Conservation (phyloP, 2,888 invertebrate species). For the Drosophila diplacantha region DNA sequence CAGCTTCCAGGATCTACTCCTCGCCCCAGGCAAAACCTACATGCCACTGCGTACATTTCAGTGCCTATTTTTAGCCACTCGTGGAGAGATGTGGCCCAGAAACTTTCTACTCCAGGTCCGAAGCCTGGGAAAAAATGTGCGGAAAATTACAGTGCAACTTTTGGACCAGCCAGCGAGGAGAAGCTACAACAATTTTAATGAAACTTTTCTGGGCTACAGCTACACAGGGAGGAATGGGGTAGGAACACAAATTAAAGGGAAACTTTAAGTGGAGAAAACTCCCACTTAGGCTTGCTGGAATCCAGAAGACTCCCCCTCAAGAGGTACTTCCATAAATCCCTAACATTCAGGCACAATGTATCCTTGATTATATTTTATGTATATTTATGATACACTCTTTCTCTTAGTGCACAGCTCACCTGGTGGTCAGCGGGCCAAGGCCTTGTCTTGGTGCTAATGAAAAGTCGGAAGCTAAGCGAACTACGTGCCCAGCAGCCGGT, state of each 20-base stretch:
- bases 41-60: conserved; percentile 8
- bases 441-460: conserved; percentile 60
- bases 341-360: no score
- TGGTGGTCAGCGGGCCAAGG: conserved; percentile 26
- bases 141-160: conserved; percentile 65
- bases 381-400: not conserved
- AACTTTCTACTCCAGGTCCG: conserved; percentile 27
- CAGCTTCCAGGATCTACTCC: conserved; percentile 1
- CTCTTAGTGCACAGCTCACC: conserved; percentile 1
- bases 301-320: not conserved
- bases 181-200: conserved; percentile 58
- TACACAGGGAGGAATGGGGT: not conserved
- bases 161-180: conserved; percentile 15
- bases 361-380: no score
- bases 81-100: conserved; percentile 29
- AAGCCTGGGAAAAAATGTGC: conserved; percentile 37
- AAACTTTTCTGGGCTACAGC: conserved; percentile 50
- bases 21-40: not conserved
- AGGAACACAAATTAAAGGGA: not conserved
- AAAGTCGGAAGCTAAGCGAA: conserved; percentile 55
- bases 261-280: not conserved
- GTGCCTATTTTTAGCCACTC: conserved; percentile 58
- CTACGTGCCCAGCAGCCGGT: conserved; percentile 51
- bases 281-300: not conserved
- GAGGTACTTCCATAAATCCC: not conserved